Evolutionary conservation across 2,113 vertebrate species (phyloP), one percentile per base, ranked within the genome.

Genomic region (Aspidoscelis tigris): DNA sequence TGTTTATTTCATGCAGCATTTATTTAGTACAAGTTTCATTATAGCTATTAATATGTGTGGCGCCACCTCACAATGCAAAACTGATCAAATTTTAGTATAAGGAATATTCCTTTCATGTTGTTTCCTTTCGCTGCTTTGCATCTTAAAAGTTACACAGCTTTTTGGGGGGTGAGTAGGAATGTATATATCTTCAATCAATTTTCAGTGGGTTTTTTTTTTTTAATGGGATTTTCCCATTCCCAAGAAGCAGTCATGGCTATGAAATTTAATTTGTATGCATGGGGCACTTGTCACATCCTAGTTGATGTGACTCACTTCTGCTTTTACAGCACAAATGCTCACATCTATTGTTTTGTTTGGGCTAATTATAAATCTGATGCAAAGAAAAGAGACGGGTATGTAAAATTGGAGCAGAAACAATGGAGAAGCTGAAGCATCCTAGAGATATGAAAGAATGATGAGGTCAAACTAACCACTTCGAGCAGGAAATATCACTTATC

Each of bases 21-120:
- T 91, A 89, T 91, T 91, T 89, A 76, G 80, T 77, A 79, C 85
- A 87, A 88, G 53, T 90, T 94, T 92, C 83, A 87, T 91, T 91
- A 80, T 85, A n/a, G 76, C 71, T 75, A 88, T 93, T 92, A 92
- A 93, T 91, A 93, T 93, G 90, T 76, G 86, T 86, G 83, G 78
- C 68, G 74, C 7, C 80, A 68, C 83, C 81, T 71, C 86, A 77
- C 86, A 83, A 87, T 88, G 84, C 69, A 76, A 92, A 92, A 89
- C 24, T 65, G 78, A 92, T 90, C 80, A 87, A 89, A 78, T 24
- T 86, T 61, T 89, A 43, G 68, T 76, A 83, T 89, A 80, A 82
- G 89, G 85, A 70, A 44, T 92, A 88, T 92, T 61, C 18, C 18
- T 61, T 61, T 61, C 58, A 18, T 61, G 14, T 61, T 61, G 12